Evolutionary conservation across 2,888 invertebrate genomes (phyloP).

Genomic region (Antitype chi): DNA sequence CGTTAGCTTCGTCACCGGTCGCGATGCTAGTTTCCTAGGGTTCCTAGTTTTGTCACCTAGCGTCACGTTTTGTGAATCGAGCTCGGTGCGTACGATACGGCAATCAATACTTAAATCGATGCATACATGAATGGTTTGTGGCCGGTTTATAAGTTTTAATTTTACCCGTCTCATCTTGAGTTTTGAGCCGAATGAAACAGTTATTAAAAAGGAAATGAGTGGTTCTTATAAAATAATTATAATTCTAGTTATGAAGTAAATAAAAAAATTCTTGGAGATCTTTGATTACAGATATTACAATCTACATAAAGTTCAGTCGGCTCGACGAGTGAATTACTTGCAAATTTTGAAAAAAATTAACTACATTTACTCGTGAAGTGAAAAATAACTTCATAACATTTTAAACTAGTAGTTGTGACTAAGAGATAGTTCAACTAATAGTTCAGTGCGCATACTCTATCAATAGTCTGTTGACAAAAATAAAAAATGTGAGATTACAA

Average conservation of each 20-base stretch:
- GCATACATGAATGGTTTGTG: constrained; percentile 26
- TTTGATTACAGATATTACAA: constrained; percentile 53
- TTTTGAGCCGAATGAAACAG: constrained; percentile 66
- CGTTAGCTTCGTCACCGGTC: constrained; percentile 69
- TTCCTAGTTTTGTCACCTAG: constrained; percentile 44
- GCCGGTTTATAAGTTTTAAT: constrained; percentile 35
- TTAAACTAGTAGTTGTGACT: constrained; percentile 60
- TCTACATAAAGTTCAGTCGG: constrained; percentile 63
- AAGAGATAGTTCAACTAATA: constrained; percentile 60
- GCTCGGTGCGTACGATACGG: constrained; percentile 60
- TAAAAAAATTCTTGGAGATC: constrained; percentile 54
- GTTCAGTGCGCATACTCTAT: constrained; percentile 58
- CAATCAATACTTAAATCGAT: constrained; percentile 44
- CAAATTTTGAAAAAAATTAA: constrained; percentile 24
- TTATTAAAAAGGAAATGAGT: constrained; percentile 2
- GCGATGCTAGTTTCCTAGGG: constrained; percentile 58
- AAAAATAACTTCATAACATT: constrained; percentile 45
- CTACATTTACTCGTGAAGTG: constrained; percentile 49
- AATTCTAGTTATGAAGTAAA: not conserved
- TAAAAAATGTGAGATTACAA: constrained; percentile 70
- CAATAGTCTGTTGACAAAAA: constrained; percentile 52
- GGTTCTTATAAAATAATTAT: not conserved
- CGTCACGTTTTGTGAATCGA: constrained; percentile 57
- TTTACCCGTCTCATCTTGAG: constrained; percentile 80
- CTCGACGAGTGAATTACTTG: constrained; percentile 53